Conservation (phyloP, 1,140 invertebrate species). For the Hylyphantes graminicola region DNA sequence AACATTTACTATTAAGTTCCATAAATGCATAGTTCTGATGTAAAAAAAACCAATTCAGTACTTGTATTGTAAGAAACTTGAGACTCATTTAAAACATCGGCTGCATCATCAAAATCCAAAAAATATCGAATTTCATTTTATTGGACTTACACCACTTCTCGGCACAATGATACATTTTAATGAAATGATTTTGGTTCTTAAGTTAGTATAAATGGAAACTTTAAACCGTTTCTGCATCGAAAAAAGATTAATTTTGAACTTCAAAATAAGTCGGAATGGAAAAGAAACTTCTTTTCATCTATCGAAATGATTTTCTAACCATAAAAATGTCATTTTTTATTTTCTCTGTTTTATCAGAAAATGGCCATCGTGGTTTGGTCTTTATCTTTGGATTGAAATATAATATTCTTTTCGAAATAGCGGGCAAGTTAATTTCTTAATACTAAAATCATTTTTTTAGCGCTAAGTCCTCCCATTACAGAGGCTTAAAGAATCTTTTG, state of each 20-base stretch:
- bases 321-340: neutral
- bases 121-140: too few relatives aligned
- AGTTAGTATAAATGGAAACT: constrained; percentile 1
- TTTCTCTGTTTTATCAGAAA: neutral
- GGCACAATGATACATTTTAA: neutral
- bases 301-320: constrained; percentile 8
- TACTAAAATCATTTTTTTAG: too few relatives aligned
- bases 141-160: too few relatives aligned
- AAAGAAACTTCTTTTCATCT: neutral
- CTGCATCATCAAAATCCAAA: neutral
- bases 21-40: neutral
- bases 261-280: neutral
- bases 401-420: too few relatives aligned
- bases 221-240: constrained; percentile 10
- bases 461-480: too few relatives aligned
- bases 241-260: constrained; percentile 9
- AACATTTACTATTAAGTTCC: too few relatives aligned
- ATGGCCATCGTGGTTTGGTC: neutral
- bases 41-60: neutral
- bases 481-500: too few relatives aligned
- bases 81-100: neutral
- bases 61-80: neutral
- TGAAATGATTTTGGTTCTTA: neutral
- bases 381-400: too few relatives aligned
- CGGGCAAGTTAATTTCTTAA: too few relatives aligned